A percentile compares a stretch with the other conserved stretches of the same genome.
These are phyloP conservation scores for Squalus acanthias DNA, from an alignment of 2,797 vertebrate species.

Conservation along the genomic window DNA sequence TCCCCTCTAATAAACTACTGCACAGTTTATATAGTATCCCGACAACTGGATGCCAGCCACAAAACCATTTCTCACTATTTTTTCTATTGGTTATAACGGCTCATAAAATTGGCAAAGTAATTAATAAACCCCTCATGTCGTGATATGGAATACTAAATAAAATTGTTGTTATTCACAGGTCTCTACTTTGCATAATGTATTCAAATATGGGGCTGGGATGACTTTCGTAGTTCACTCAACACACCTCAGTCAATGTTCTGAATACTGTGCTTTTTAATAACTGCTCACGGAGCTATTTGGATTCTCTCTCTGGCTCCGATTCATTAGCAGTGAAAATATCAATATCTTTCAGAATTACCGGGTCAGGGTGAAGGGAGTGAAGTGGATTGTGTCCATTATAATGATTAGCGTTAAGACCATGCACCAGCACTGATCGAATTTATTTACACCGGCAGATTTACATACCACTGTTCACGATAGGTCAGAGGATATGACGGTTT, in stretches of 20 bases:
- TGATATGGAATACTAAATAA: conserved; percentile 7
- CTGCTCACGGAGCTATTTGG: not conserved
- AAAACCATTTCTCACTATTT: conserved; percentile 15
- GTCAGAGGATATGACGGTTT: not conserved
- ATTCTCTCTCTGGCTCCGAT: not conserved
- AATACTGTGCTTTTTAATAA: not conserved
- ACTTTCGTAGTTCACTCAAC: not conserved
- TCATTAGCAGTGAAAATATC: not conserved
- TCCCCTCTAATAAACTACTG: conserved; percentile 8
- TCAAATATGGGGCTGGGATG: not conserved
- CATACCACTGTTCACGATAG: not conserved
- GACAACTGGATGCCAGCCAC: not conserved
- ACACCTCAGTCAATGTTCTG: not conserved
- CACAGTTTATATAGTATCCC: not conserved
- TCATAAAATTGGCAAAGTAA: conserved; percentile 26
- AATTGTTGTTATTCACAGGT: not conserved
- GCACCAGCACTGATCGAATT: not conserved
- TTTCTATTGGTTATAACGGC: not conserved
- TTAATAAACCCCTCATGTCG: conserved; percentile 21
- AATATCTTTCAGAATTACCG: conserved; percentile 2
- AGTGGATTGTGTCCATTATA: not conserved
- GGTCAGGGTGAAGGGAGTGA: not conserved
- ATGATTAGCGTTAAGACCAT: not conserved
- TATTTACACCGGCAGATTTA: not conserved
- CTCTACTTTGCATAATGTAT: conserved; percentile 7